Conservation (phyloP, 2,888 invertebrate species). For the Himalopsyche anomala region DNA sequence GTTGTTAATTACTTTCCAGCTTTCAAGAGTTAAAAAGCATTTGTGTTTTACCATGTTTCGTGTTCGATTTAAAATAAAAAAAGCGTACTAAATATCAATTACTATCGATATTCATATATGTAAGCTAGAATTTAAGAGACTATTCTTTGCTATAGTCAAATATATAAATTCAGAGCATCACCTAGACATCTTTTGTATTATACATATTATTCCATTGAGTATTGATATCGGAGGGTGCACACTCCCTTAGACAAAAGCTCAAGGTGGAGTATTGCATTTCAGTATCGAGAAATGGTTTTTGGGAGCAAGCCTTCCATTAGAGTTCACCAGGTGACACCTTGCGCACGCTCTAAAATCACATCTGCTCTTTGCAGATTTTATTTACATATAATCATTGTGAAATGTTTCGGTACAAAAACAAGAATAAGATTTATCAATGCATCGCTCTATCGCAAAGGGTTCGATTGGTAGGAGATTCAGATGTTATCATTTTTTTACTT, state of each 20-base stretch:
- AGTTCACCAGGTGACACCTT: constrained; percentile 62
- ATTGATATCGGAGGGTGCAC: neutral
- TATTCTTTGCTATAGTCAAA: neutral
- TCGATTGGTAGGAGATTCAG: neutral
- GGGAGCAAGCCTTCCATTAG: constrained; percentile 63
- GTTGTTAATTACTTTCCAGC: too few relatives aligned
- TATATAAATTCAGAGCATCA: neutral
- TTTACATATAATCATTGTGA: constrained; percentile 56
- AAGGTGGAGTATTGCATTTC: constrained; percentile 53
- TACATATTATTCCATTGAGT: neutral
- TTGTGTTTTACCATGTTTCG: too few relatives aligned
- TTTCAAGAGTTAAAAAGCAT: too few relatives aligned
- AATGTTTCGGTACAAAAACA: constrained; percentile 58
- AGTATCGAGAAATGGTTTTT: constrained; percentile 41
- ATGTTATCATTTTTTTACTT: neutral
- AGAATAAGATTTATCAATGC: constrained; percentile 60
- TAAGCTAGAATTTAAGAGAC: too few relatives aligned
- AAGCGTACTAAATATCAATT: too few relatives aligned
- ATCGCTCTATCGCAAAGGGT: constrained; percentile 8
- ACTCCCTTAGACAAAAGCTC: constrained; percentile 45
- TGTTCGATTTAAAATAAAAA: too few relatives aligned
- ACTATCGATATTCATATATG: too few relatives aligned
- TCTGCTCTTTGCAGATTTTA: constrained; percentile 45
- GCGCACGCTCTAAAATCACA: constrained; percentile 58
- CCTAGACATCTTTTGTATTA: neutral